Evolutionary conservation across 2,888 invertebrate species (phyloP), one percentile per base, ranked within the genome.

Genomic region (Palloptera scutellata): DNA sequence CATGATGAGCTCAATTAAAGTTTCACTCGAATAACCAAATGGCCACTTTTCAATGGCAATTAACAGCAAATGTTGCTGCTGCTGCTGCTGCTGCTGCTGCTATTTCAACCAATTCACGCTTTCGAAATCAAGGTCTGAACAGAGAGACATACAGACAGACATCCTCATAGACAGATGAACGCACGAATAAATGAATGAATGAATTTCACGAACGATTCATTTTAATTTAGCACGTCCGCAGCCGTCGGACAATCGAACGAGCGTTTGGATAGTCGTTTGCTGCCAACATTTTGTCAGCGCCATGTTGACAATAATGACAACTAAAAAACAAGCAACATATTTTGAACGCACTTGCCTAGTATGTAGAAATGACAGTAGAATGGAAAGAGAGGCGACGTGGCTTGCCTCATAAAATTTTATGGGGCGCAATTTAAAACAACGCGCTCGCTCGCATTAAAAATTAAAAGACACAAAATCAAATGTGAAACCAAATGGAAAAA

Each of bases 171-270:
- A 30, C 6, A 30, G 30, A 30, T 30, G 30, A 30, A 30, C 30
- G 30, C 2, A 30, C 6, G 30, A 30, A 6, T 6, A 30, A 30
- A 30, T 30, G 30, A 30, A 30, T 58, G 9, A 6, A 6, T 30
- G 19, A 45, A n/a, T n/a, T n/a, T n/a, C n/a, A n/a, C 51, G 15
- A 41, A 48, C 58, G 51, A 51, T 51, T 51, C 58, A 42, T 64
- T 58, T 64, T 58, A 51, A 58, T 64, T 64, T 58, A 41, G 51
- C 64, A 64, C 58, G 48, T 64, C 48, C 64, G 15, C 58, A 67
- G 52, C 58, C 40, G 63, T 55, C 51, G 66, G 43, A 12, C 43
- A 20, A 6, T 30, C 2, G 30, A 30, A 20, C 51, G 30, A 30
- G 15, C 51, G 58, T 62, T 52, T 19, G 61, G n/a, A 11, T 10